These are phyloP conservation scores for Ophion ellenae DNA, from an alignment of 2,888 invertebrate species.

Conservation along the genomic window DNA sequence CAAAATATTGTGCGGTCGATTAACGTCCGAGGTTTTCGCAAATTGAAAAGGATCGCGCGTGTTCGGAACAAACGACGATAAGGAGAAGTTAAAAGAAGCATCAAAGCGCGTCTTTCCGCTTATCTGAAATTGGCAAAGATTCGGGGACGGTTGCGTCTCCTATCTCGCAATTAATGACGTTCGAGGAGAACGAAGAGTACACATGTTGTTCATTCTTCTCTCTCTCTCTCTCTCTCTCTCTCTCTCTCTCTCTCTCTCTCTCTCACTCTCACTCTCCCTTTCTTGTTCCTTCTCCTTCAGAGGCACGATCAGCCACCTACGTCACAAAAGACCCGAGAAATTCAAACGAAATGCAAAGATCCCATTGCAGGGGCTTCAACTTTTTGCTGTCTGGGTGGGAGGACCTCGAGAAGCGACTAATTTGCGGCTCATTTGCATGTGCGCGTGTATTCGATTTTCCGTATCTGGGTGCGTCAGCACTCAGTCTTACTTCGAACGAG, in stretches of 20 bases:
- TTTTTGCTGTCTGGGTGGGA: not conserved
- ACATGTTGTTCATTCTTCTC: not conserved
- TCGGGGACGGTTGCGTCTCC: not conserved
- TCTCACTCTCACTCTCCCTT: not conserved
- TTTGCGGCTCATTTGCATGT: not conserved
- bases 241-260: not conserved
- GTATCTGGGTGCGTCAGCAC: not conserved
- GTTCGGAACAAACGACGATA: not conserved
- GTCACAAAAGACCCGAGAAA: not conserved
- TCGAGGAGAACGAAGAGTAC: not conserved
- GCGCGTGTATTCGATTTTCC: not conserved
- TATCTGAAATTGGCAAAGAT: slow-evolving; percentile 9
- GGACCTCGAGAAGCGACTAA: slow-evolving; percentile 9
- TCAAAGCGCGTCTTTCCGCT: not conserved
- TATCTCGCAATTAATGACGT: slow-evolving; percentile 2
- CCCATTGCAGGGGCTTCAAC: not conserved
- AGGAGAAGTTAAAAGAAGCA: not conserved
- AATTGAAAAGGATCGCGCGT: slow-evolving; percentile 6
- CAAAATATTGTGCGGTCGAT: not conserved
- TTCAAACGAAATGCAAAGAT: slow-evolving; percentile 2
- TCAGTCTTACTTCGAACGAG: slow-evolving; percentile 7
- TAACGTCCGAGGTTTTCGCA: not conserved
- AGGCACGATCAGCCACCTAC: not conserved
- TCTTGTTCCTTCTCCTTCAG: not conserved
- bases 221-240: not conserved